Base-by-base conservation (phyloP, 2,888 invertebrate genomes). In the Amblyteles armatorius region DNA sequence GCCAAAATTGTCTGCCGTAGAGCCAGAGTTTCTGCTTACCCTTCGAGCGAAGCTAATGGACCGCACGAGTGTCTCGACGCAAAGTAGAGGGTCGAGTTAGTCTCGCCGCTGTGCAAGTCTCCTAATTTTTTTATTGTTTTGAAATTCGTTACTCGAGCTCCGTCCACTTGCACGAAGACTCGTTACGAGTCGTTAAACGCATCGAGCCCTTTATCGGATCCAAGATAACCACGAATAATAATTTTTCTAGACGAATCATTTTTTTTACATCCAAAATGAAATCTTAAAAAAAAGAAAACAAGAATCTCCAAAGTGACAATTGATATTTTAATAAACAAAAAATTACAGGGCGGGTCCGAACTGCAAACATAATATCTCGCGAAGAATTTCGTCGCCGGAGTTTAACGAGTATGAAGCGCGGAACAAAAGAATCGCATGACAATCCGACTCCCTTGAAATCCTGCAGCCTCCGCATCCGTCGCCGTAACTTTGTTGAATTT, bases 1-100 rank as follows among this genome's bases (percentile, higher is more conserved):
- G 72, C 79, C 44, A 72, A 76, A 79, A 79, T 79, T 82, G 80
- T 86, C 48, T 74, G 74, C 67, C 52, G 52, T 40, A 29, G 13
- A 52, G 67, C 60, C 36, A 44, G 68, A 80, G 82, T 71, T 74
- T 80, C 50, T 55, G 50, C 69, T 76, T 84, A 44, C 73, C 33
- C 65, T 40, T 57, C 81, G 73, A 57, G 44, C 52, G 22, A 52
- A 73, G 60, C 52, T 73, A 44, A 33, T 69, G 11, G 11, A 74
- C 19, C 55, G 26, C 52, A 40, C 67, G 33, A 67, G 26, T 13
- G 48, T 65, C 29, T 19, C 68, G 19, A 19, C 44, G 68, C 55
- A 63, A 71, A 81, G 73, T 48, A 72, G 7, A 57, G 68, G 68
- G 19, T 44, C 57, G 26, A 29, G 6, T 16, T 44, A 22, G 13